These are phyloP conservation scores for Scatophagus argus DNA, from an alignment of 2,113 vertebrate genomes.

Conservation along the genomic window DNA sequence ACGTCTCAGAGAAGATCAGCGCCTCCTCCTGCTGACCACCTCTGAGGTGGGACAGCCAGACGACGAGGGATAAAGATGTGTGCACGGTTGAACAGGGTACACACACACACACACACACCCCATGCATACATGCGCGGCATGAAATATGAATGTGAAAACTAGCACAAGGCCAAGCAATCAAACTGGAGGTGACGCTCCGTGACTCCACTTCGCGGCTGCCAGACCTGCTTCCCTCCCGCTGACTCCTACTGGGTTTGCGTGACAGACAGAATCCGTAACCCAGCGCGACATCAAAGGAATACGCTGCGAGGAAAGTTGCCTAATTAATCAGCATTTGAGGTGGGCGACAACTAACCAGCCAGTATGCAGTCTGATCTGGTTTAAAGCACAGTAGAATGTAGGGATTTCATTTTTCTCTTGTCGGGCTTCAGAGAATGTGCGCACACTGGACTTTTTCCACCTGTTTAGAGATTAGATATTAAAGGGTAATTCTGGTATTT, in stretches of 20 bases:
- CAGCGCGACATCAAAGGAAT: slow-evolving; percentile 24
- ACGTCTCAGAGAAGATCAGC: slow-evolving; percentile 92
- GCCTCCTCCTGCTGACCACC: slow-evolving; percentile 86
- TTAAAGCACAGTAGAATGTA: slow-evolving; percentile 66
- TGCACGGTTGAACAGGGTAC: slow-evolving; percentile 10
- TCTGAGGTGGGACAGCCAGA: not conserved
- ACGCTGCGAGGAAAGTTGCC: slow-evolving; percentile 33
- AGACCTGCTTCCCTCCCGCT: slow-evolving; percentile 30
- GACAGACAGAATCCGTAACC: slow-evolving; percentile 50
- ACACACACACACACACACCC: not conserved
- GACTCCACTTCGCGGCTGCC: slow-evolving; percentile 40
- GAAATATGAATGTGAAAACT: slow-evolving; percentile 56
- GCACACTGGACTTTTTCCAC: slow-evolving; percentile 29
- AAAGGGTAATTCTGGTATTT: too few relatives aligned
- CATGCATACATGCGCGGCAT: slow-evolving; percentile 4
- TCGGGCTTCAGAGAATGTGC: slow-evolving; percentile 20
- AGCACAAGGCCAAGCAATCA: slow-evolving; percentile 53
- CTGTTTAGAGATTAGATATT: too few relatives aligned
- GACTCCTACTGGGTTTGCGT: slow-evolving; percentile 31
- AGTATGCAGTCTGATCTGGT: slow-evolving; percentile 31
- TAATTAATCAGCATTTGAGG: slow-evolving; percentile 34
- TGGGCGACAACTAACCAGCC: not conserved
- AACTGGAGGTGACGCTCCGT: slow-evolving; percentile 33
- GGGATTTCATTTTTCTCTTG: slow-evolving; percentile 7
- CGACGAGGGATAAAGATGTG: not conserved